A percentile compares a stretch with the other conserved stretches of the same genome.
Evolutionary conservation across 2,113 vertebrate species (phyloP).

Genomic region (Patagioenas fasciata): DNA sequence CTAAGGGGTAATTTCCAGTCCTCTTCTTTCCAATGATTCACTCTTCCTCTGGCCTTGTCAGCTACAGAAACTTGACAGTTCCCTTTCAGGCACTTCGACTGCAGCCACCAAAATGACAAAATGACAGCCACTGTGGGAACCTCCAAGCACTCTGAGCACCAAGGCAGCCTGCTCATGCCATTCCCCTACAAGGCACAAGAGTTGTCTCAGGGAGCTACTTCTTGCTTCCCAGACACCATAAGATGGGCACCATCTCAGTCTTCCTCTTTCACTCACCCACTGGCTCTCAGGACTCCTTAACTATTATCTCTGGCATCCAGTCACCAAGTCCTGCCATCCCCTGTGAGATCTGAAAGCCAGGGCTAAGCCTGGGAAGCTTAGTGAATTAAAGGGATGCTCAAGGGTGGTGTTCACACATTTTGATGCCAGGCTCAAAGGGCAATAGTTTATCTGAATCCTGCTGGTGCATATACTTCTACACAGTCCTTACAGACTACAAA

Average conservation of each 20-base stretch:
- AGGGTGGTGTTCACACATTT: not conserved
- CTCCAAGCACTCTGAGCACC: not conserved
- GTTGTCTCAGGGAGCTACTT: not conserved
- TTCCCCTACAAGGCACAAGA: not conserved
- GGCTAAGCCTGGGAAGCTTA: not conserved
- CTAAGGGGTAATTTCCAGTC: not conserved
- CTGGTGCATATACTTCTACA: not conserved
- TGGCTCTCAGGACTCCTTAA: not conserved
- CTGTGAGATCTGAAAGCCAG: not conserved
- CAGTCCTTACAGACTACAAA: not conserved
- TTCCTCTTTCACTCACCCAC: rapidly evolving
- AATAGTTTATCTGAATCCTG: not conserved
- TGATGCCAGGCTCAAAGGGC: not conserved
- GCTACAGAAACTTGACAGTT: not conserved
- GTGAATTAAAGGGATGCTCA: not conserved
- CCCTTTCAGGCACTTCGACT: not conserved
- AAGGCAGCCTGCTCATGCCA: not conserved
- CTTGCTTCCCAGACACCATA: not conserved
- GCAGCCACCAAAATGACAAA: not conserved
- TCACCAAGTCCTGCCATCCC: not conserved
- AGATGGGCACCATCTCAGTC: not conserved
- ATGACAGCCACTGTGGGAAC: not conserved
- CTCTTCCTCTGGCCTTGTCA: not conserved
- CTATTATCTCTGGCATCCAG: not conserved
- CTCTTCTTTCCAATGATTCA: not conserved